Evolutionary conservation across 2,113 vertebrate species (phyloP).

Genomic region (Caloenas nicobarica): DNA sequence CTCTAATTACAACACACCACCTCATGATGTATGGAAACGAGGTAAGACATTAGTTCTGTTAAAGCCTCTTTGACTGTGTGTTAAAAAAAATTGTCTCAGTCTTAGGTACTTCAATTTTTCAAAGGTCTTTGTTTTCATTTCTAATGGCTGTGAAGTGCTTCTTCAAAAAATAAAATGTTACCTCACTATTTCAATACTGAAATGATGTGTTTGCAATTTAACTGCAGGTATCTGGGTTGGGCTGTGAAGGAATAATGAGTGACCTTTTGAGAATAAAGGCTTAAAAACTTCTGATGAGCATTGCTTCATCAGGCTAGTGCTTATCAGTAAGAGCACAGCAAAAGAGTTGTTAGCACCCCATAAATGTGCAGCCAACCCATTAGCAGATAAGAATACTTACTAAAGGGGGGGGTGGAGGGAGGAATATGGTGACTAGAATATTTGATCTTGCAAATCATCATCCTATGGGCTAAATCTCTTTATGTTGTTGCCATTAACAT

Average conservation of each 20-base stretch:
- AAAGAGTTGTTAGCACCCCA: not conserved
- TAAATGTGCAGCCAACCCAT: not conserved
- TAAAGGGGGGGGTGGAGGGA: not conserved
- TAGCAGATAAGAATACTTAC: not conserved
- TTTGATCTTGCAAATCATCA: not conserved
- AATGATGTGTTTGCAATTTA: not conserved
- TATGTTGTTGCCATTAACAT: not conserved
- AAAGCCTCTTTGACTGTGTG: not conserved
- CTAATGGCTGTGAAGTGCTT: not conserved
- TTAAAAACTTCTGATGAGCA: not conserved
- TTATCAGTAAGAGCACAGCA: not conserved
- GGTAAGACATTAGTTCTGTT: slow-evolving; percentile 75
- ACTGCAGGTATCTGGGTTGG: not conserved
- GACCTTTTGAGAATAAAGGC: not conserved
- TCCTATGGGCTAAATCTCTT: not conserved
- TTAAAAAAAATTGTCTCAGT: not conserved
- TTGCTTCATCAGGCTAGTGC: not conserved
- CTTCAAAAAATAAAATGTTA: not conserved
- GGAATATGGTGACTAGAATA: not conserved
- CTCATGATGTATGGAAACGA: slow-evolving; percentile 98
- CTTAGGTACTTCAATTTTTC: not conserved
- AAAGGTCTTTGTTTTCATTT: not conserved
- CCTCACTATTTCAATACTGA: not conserved
- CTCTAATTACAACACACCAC: slow-evolving; percentile 94
- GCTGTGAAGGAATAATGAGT: not conserved